A percentile compares a stretch with the other conserved stretches of the same genome.
Conservation (phyloP, 2,888 invertebrate species). For the Hypomecis atomaria region DNA sequence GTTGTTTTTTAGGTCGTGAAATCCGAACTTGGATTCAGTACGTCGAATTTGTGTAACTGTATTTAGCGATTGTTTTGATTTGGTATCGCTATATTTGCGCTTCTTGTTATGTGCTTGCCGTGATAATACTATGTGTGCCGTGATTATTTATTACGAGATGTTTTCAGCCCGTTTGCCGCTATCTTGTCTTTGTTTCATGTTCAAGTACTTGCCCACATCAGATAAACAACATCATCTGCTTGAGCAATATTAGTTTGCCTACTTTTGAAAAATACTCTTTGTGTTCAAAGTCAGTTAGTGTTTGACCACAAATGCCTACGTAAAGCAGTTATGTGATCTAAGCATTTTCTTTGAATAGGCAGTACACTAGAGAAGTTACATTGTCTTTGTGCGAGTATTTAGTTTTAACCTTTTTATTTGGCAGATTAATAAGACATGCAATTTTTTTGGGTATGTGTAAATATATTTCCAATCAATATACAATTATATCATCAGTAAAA, state of each 20-base stretch:
- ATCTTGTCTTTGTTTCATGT: conserved; percentile 13
- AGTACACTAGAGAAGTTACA: no score
- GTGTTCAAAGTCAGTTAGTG: not conserved
- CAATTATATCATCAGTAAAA: no score
- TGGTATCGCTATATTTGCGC: conserved; percentile 36
- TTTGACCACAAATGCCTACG: no score
- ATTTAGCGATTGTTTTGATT: conserved; percentile 40
- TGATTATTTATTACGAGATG: conserved; percentile 15
- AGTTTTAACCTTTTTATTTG: no score
- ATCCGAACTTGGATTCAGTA: conserved; percentile 28
- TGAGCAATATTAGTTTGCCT: conserved; percentile 3
- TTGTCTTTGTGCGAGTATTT: no score
- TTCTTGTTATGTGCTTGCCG: conserved; percentile 37
- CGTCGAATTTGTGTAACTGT: conserved; percentile 45
- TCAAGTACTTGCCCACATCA: not conserved
- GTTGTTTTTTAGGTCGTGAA: conserved; percentile 38
- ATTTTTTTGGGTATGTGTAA: no score
- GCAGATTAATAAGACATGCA: no score
- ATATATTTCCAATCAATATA: no score
- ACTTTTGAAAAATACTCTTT: not conserved
- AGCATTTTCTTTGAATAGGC: no score
- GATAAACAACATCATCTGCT: conserved; percentile 10
- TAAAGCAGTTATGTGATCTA: not conserved
- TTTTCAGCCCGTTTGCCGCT: conserved; percentile 9
- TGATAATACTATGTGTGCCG: conserved; percentile 3